Evolutionary conservation across 2,888 invertebrate species (phyloP), one percentile per base, ranked within the genome.

Genomic region (Poecilobothrus nobilitatus): DNA sequence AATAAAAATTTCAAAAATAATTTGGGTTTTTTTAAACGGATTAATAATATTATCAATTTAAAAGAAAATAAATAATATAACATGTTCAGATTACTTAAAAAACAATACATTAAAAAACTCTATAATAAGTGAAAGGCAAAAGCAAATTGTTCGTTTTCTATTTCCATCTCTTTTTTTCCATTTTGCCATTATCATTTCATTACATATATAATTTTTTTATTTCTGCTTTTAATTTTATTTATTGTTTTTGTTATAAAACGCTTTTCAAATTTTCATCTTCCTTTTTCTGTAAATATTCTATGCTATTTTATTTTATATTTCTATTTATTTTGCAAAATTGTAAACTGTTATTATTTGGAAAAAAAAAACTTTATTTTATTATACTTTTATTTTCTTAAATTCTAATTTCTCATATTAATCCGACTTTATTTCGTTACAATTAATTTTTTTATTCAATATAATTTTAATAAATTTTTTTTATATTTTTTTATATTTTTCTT

Each of bases 141-240:
- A 53, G 53, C 53, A 53, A 53, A 53, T 53, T 53, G 53, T 53
- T 53, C 53, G 53, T 53, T 53, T 53, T 53, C 53, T 53, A 53
- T 53, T 53, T 53, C 18, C 53, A 53, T 53, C 53, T 53, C 53
- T 53, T 53, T 53, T 53, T 53, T 53, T 53, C 53, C 53, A 53
- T 53, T 53, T 18, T 18, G n/a, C 18, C 53, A 53, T 53, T n/a
- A 53, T 53, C 53, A 53, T 53, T 53, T 53, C 53, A 53, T 53
- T 53, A 53, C 53, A 53, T 53, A 53, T 37, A 12, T 53, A 53
- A 12, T 53, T 53, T 37, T 18, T 53, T 53, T 18, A 18, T 53
- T 53, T 53, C 9, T 53, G 37, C 53, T 53, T 53, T 53, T 53
- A 15, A 18, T 53, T 53, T 53, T 18, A n/a, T 12, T 53, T 53